Evolutionary conservation across 1,140 invertebrate genomes (phyloP), one percentile per base, ranked within the genome.

Genomic region (Gryon sp.): DNA sequence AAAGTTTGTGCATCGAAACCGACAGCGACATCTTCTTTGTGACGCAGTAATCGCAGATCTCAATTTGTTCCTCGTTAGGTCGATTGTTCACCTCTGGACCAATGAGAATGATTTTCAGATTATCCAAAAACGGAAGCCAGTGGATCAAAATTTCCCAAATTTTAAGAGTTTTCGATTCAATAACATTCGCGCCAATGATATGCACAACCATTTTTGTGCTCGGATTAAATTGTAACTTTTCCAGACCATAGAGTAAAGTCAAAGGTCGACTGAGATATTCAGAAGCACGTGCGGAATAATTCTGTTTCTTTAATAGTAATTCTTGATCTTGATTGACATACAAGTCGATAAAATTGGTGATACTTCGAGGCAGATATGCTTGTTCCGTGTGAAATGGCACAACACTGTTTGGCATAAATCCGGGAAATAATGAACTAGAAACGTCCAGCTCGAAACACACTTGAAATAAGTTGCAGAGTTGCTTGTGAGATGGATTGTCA

Each of bases 111-210:
- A 86, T 60, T 18, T 50, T 59, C 12, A 82, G 15, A 5, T 36
- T 43, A 16, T 46, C 59, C 9, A 82, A 30, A n/a, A 26, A 8
- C 8, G 80, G 66, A 14, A 83, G 12, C 76, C 83, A 84, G 36
- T 86, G 85, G 4, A 85, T 74, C 0, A 85, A 6, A 32, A 80
- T 79, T 65, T 86, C 85, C 83, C 85, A 86, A 34, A 79, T 26
- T 40, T 79, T 62, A 9, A 79, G 19, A 48, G 76, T 66, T n/a
- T 79, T 28, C 0, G 81, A 11, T 50, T 86, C 86, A 4, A 78
- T 41, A 7, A 73, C 28, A 78, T 80, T 82, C 4, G 84, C 82
- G 7, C 80, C 86, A 48, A 86, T 76, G 2, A 87, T 30, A 59
- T 87, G 84, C 4, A 86, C 38, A 28, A 62, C 57, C 22, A 87